phyloP scores from a whole-genome alignment of 2,888 invertebrate species.

The Flabesymbios commensalis region DNA sequence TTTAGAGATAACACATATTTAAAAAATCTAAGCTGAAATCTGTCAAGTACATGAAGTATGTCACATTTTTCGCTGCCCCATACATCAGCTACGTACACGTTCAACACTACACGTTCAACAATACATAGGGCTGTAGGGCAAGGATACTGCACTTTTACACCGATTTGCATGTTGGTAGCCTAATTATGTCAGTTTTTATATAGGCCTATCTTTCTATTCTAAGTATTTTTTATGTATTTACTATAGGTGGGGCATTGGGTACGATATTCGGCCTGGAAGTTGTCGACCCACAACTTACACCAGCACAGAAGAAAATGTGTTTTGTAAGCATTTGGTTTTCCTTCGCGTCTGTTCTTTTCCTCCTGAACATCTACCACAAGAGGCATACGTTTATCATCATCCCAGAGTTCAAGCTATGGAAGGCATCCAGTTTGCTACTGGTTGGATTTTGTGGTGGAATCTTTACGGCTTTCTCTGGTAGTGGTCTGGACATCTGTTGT shows the following conservation, averaged over 20 bases:
- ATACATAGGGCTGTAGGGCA: too few species aligned
- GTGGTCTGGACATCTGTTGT: conserved; percentile 51
- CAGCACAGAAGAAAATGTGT: conserved; percentile 51
- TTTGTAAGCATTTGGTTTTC: conserved; percentile 56
- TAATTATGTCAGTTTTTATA: too few species aligned
- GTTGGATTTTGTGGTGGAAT: conserved; percentile 52
- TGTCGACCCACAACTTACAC: conserved; percentile 44
- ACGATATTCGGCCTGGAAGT: conserved; percentile 46
- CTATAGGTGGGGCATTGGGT: conserved; percentile 49
- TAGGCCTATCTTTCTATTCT: too few species aligned
- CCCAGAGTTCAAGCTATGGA: conserved; percentile 34
- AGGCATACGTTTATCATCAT: conserved; percentile 37
- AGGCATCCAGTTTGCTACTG: conserved; percentile 39
- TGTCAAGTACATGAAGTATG: too few species aligned
- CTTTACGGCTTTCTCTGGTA: conserved; percentile 50
- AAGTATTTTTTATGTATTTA: too few species aligned
- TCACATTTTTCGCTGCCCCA: too few species aligned
- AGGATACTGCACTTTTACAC: too few species aligned
- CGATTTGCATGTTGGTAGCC: too few species aligned
- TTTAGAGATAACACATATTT: too few species aligned
- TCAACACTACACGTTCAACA: too few species aligned
- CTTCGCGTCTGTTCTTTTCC: conserved; percentile 51
- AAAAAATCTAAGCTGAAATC: too few species aligned
- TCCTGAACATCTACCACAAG: conserved; percentile 48
- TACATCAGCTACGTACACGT: too few species aligned